Percentiles rank a stretch among this genome's conserved stretches.
These are phyloP conservation scores for Maconellicoccus hirsutus DNA, from an alignment of 1,140 invertebrate species.

Conservation along the genomic window DNA sequence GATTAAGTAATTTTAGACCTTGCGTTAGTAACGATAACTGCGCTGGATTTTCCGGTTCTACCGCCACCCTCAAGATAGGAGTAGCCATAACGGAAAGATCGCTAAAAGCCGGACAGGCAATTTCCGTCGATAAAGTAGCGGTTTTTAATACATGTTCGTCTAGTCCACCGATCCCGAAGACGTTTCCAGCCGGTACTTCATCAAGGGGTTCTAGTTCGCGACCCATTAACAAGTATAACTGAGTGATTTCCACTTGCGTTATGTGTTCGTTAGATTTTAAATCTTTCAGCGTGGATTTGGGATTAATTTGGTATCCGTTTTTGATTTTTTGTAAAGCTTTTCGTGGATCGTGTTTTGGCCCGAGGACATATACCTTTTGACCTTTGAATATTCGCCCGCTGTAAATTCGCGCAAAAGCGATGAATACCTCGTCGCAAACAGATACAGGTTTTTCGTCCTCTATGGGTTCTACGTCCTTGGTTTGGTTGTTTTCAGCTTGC, in stretches of 20 bases:
- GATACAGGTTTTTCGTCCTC: background rate
- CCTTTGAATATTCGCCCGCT: constrained; percentile 73
- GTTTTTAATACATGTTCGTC: constrained; percentile 81
- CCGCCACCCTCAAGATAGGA: constrained; percentile 86
- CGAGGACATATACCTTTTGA: constrained; percentile 64
- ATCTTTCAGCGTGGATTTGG: constrained; percentile 42
- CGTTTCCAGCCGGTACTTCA: constrained; percentile 74
- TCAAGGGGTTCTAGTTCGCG: constrained; percentile 73
- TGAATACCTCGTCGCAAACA: constrained; percentile 51
- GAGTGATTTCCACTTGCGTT: constrained; percentile 47
- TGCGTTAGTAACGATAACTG: constrained; percentile 70
- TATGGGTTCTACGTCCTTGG: background rate
- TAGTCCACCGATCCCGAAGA: constrained; percentile 68
- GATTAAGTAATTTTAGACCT: constrained; percentile 65
- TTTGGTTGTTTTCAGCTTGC: background rate
- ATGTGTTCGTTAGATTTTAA: constrained; percentile 51
- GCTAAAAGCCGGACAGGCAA: constrained; percentile 79
- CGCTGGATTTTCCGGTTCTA: constrained; percentile 75
- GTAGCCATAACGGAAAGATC: constrained; percentile 66
- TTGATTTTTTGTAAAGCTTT: constrained; percentile 40
- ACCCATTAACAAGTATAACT: constrained; percentile 88
- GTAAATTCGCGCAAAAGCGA: constrained; percentile 89
- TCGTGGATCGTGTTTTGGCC: constrained; percentile 78
- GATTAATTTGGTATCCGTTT: constrained; percentile 16
- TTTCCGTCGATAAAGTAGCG: constrained; percentile 72